A percentile compares a stretch with the other conserved stretches of the same genome.
Evolutionary conservation across 2,888 invertebrate genomes (phyloP).

Genomic region (Panorpa germanica): DNA sequence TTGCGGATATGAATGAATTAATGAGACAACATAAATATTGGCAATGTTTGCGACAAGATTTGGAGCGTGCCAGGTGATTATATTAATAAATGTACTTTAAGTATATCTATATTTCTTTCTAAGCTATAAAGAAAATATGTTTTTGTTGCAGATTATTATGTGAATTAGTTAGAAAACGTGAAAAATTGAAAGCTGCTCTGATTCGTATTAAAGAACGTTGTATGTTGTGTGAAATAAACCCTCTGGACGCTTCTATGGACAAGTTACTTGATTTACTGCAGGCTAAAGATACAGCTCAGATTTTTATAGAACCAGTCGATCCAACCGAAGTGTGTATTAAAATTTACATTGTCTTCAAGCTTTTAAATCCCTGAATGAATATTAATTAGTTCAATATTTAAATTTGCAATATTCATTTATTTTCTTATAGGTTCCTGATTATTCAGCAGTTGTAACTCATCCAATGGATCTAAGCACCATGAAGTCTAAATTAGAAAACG

Average conservation of each 20-base stretch:
- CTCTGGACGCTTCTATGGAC: slow-evolving; percentile 59
- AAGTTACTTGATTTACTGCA: slow-evolving; percentile 60
- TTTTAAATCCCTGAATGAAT: slow-evolving; percentile 2
- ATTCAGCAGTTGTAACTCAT: slow-evolving; percentile 60
- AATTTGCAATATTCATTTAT: slow-evolving; percentile 1
- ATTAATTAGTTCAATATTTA: slow-evolving; percentile 13
- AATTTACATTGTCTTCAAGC: slow-evolving; percentile 20
- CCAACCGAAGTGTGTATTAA: slow-evolving; percentile 61
- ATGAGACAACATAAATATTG: slow-evolving; percentile 82
- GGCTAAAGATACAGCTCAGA: slow-evolving; percentile 63
- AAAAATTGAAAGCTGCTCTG: slow-evolving; percentile 80
- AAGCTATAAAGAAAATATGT: too few relatives aligned
- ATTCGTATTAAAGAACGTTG: slow-evolving; percentile 66
- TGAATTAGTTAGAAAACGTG: slow-evolving; percentile 87
- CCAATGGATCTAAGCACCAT: slow-evolving; percentile 88
- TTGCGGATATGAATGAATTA: slow-evolving; percentile 50
- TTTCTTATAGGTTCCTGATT: slow-evolving; percentile 59
- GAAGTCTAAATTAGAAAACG: slow-evolving; percentile 51
- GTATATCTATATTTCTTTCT: too few relatives aligned
- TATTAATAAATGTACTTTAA: slow-evolving; percentile 1
- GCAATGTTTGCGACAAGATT: slow-evolving; percentile 82
- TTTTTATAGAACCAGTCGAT: slow-evolving; percentile 88
- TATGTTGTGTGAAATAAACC: slow-evolving; percentile 61
- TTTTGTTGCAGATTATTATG: slow-evolving; percentile 45
- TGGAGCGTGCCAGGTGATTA: slow-evolving; percentile 63